Evolutionary conservation across 1,140 invertebrate species (phyloP).

Genomic region (Pygmarrhopalites habei): DNA sequence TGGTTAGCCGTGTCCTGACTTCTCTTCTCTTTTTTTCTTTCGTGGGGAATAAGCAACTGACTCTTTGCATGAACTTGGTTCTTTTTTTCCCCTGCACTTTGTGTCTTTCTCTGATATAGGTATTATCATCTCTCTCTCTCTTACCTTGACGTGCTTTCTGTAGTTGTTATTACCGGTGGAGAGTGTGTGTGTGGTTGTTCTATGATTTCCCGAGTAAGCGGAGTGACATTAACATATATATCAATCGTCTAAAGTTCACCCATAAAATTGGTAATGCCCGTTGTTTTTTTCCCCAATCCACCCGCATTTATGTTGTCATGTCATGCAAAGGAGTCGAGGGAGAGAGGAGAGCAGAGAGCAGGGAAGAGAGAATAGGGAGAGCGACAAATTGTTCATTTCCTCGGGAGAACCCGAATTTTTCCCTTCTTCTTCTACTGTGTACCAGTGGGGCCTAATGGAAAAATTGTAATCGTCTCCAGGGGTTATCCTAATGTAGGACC

Average conservation of each 20-base stretch:
- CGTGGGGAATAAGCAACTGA: too few relatives aligned
- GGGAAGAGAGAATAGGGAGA: slow-evolving; percentile 6
- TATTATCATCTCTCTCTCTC: too few relatives aligned
- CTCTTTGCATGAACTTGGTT: too few relatives aligned
- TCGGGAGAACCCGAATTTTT: background rate
- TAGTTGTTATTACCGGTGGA: too few relatives aligned
- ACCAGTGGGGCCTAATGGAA: slow-evolving; percentile 17
- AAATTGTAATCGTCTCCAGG: slow-evolving; percentile 25
- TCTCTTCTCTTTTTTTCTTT: background rate
- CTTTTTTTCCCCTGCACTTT: too few relatives aligned
- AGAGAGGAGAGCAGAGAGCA: background rate
- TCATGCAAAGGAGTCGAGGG: slow-evolving; percentile 25
- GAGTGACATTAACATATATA: too few relatives aligned
- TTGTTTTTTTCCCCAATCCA: slow-evolving; percentile 10
- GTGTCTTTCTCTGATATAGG: too few relatives aligned
- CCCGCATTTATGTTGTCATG: slow-evolving; percentile 26
- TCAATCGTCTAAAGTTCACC: slow-evolving; percentile 15
- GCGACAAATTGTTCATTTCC: slow-evolving; percentile 33
- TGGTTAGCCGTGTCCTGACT: background rate
- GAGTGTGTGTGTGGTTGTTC: too few relatives aligned
- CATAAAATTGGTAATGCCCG: slow-evolving; percentile 28
- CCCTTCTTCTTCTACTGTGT: too few relatives aligned
- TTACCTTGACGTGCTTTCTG: too few relatives aligned
- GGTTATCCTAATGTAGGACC: slow-evolving; percentile 16
- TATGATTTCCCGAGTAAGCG: too few relatives aligned